Evolutionary conservation across 2,113 vertebrate species (phyloP).

Genomic region (Lota lota): DNA sequence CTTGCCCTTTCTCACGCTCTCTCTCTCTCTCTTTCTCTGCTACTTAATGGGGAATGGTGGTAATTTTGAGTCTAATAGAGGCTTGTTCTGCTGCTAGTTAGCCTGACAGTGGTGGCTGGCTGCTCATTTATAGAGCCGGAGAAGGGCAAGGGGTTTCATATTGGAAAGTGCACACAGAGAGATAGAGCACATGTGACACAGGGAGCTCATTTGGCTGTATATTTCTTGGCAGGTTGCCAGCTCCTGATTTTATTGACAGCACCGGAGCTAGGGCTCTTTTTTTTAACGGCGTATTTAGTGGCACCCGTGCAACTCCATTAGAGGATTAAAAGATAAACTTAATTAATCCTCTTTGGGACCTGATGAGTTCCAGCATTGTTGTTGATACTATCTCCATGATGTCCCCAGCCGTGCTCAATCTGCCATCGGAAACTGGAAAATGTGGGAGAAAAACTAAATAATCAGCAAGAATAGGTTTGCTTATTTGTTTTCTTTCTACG

Average conservation of each 20-base stretch:
- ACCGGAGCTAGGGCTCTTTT: conserved; percentile 30
- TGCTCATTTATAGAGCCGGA: conserved; percentile 46
- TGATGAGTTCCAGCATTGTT: conserved; percentile 49
- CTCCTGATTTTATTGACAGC: conserved; percentile 47
- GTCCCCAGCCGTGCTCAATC: conserved; percentile 29
- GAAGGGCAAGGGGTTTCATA: conserved; percentile 39
- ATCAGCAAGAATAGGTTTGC: no score
- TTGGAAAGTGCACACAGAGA: conserved; percentile 33
- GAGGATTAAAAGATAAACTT: conserved; percentile 64
- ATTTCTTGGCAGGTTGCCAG: conserved; percentile 33
- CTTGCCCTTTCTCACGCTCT: no score
- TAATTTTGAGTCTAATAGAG: conserved; percentile 59
- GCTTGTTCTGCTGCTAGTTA: conserved; percentile 44
- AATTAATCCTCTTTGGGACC: conserved; percentile 60
- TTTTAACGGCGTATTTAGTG: conserved; percentile 27
- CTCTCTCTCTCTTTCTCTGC: no score
- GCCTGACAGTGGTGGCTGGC: conserved; percentile 35
- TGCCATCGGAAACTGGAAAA: conserved; percentile 27
- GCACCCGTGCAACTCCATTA: conserved; percentile 35
- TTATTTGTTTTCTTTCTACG: no score
- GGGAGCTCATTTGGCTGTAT: conserved; percentile 38
- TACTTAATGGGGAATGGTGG: conserved; percentile 48
- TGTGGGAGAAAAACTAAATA: no score
- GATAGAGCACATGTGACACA: conserved; percentile 21
- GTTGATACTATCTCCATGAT: conserved; percentile 36